Evolutionary conservation across 2,888 invertebrate species (phyloP).

Genomic region (Lacanobia wlatinum): DNA sequence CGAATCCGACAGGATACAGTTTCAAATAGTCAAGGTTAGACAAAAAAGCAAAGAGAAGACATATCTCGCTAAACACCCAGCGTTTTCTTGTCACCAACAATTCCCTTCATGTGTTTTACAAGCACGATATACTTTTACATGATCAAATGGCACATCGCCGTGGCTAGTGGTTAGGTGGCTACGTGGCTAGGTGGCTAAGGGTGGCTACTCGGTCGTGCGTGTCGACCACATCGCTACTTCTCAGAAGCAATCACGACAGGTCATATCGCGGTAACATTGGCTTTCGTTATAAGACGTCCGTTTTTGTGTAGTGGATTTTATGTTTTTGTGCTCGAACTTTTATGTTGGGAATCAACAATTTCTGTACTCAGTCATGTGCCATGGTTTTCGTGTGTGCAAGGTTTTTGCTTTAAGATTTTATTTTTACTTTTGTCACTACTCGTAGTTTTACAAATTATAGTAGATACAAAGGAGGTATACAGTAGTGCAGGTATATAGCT

Average conservation of each 20-base stretch:
- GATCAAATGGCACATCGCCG: conserved; percentile 21
- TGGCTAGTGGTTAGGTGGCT: conserved; percentile 19
- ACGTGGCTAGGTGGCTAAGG: conserved; percentile 6
- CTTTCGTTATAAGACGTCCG: conserved; percentile 38
- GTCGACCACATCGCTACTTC: conserved; percentile 49
- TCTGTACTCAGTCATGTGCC: background rate
- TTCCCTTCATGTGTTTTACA: conserved; percentile 18
- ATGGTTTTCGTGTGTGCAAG: background rate
- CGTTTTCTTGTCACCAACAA: conserved; percentile 20
- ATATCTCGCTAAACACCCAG: background rate
- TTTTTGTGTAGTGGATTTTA: conserved; percentile 17
- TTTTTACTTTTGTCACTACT: too few species aligned
- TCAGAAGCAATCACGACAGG: conserved; percentile 52
- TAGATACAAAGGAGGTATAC: too few species aligned
- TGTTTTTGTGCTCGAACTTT: conserved; percentile 6
- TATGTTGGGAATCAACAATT: conserved; percentile 13
- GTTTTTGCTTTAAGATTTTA: too few species aligned
- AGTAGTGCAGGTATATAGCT: too few species aligned
- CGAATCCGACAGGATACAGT: background rate
- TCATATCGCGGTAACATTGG: conserved; percentile 28
- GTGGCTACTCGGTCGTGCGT: conserved; percentile 48
- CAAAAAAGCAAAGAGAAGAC: background rate
- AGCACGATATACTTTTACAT: conserved; percentile 21
- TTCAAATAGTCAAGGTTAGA: conserved; percentile 6
- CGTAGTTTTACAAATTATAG: too few species aligned